These are phyloP conservation scores for Euleptes europaea DNA, from an alignment of 2,113 vertebrate genomes.

Conservation along the genomic window DNA sequence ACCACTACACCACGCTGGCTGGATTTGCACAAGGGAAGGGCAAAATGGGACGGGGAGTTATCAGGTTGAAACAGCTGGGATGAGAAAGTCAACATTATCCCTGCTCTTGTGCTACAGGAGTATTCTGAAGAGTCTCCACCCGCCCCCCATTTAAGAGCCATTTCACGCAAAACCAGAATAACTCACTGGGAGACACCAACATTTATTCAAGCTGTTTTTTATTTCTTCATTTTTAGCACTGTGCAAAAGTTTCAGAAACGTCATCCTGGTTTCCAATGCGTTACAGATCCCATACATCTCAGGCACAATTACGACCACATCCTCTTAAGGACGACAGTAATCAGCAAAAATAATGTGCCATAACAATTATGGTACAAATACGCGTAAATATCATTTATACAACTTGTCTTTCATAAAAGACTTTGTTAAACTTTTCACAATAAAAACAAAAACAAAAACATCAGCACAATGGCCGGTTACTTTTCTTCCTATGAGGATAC, in stretches of 20 bases:
- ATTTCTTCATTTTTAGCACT: constrained; percentile 24
- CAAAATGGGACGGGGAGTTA: too few relatives aligned
- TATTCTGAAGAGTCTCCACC: too few relatives aligned
- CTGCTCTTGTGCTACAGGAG: too few relatives aligned
- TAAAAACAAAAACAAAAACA: constrained; percentile 28
- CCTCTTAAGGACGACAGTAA: constrained; percentile 63
- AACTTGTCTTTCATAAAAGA: constrained; percentile 41
- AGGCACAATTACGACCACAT: constrained; percentile 19
- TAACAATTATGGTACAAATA: constrained; percentile 33
- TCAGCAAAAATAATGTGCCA: constrained; percentile 23
- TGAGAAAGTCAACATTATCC: too few relatives aligned
- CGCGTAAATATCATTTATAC: constrained; percentile 54
- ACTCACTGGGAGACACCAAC: neutral
- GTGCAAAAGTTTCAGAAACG: neutral
- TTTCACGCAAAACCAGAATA: neutral
- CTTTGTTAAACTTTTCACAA: neutral
- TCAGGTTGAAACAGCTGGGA: too few relatives aligned
- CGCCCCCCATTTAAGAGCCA: too few relatives aligned
- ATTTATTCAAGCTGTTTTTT: constrained; percentile 9
- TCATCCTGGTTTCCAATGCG: constrained; percentile 29
- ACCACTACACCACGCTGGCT: too few relatives aligned
- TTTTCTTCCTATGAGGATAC: constrained; percentile 72
- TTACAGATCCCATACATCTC: constrained; percentile 45
- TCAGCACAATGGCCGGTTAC: constrained; percentile 19
- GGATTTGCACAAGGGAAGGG: too few relatives aligned